These are phyloP conservation scores for Speoplatyrhinus poulsoni DNA, from an alignment of 2,113 vertebrate genomes.

Conservation along the genomic window DNA sequence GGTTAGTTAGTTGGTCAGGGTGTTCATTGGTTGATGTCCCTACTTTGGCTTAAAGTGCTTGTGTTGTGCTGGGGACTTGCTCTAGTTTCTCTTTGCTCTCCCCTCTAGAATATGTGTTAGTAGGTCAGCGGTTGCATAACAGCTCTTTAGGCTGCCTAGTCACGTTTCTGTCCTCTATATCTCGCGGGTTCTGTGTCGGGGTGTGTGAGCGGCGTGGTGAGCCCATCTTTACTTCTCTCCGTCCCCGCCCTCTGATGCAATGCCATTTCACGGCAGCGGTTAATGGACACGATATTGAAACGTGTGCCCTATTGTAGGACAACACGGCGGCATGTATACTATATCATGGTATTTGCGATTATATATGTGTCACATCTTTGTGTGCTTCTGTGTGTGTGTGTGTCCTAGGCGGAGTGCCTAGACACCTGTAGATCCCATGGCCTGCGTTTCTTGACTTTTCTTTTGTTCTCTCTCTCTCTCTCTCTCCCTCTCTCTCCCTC, in stretches of 20 bases:
- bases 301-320: neutral
- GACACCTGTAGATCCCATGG: neutral
- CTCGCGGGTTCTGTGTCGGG: conserved; percentile 1
- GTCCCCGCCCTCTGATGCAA: conserved; percentile 1
- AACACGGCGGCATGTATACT: neutral
- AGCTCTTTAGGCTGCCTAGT: conserved; percentile 77
- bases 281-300: neutral
- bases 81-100: conserved; percentile 72
- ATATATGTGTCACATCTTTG: no score
- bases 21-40: conserved; percentile 29
- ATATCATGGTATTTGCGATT: no score
- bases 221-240: conserved; percentile 3
- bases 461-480: conserved; percentile 18
- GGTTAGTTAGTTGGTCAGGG: conserved; percentile 13
- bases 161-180: conserved; percentile 74
- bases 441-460: neutral
- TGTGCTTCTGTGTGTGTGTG: no score
- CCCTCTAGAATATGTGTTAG: conserved; percentile 82
- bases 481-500: conserved; percentile 7
- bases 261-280: neutral
- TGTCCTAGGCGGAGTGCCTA: neutral
- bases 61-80: conserved; percentile 73
- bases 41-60: conserved; percentile 57
- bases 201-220: neutral
- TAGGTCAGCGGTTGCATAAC: conserved; percentile 85